Conservation (phyloP, 2,888 invertebrate genomes). For the Parnassius smintheus region DNA sequence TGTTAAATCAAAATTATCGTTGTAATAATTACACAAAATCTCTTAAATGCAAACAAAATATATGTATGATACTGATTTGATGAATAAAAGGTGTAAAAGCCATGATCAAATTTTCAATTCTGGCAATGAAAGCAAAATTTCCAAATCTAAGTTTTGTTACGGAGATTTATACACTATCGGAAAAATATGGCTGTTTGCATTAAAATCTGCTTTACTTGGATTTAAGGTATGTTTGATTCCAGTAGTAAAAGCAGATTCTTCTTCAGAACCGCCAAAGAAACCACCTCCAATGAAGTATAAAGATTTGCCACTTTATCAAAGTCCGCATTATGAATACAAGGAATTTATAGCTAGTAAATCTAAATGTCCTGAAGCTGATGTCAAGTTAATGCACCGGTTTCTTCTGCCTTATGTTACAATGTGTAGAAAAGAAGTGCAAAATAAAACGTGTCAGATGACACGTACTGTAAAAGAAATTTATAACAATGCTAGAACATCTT, state of each 20-base stretch:
- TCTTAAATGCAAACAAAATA: neutral
- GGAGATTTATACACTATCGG: constrained; percentile 53
- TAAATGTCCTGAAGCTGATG: constrained; percentile 44
- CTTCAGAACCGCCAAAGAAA: constrained; percentile 38
- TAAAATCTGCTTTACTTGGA: constrained; percentile 46
- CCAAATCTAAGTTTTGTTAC: constrained; percentile 23
- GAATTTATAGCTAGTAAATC: constrained; percentile 40
- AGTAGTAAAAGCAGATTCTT: constrained; percentile 44
- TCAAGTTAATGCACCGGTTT: constrained; percentile 46
- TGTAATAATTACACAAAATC: neutral
- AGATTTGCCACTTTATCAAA: constrained; percentile 55
- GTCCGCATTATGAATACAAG: constrained; percentile 57
- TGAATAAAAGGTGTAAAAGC: neutral
- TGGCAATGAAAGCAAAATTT: neutral
- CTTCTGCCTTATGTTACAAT: constrained; percentile 47
- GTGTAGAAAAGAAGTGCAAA: constrained; percentile 32
- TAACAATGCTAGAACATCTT: constrained; percentile 23
- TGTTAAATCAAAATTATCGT: constrained; percentile 13
- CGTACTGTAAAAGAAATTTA: constrained; percentile 29
- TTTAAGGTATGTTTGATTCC: constrained; percentile 47
- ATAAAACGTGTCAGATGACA: constrained; percentile 30
- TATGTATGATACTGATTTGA: neutral
- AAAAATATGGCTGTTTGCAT: constrained; percentile 47
- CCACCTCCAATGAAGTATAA: constrained; percentile 60
- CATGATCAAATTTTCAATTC: neutral